These are phyloP conservation scores for Microplitis demolitor DNA, from an alignment of 1,140 invertebrate species.

Conservation along the genomic window DNA sequence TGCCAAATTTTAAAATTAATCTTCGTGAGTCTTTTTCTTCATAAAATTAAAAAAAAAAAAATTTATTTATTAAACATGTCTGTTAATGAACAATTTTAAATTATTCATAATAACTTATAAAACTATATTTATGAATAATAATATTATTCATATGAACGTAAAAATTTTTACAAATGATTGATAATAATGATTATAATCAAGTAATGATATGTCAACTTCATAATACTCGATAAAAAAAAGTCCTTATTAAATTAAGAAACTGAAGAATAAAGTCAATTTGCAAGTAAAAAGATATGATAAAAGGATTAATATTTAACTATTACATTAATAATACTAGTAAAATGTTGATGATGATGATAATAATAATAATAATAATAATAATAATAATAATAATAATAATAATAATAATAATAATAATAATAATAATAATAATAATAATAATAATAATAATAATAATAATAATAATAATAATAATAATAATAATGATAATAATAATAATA, in stretches of 20 bases:
- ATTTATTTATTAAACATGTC: background rate
- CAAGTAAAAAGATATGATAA: constrained; percentile 19
- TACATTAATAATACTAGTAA: background rate
- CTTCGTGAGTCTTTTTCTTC: background rate
- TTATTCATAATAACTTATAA: too few species aligned
- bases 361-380: background rate
- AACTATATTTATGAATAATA: too few species aligned
- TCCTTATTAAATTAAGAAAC: constrained; percentile 15
- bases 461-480: background rate
- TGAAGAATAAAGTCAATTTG: constrained; percentile 35
- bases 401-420: background rate
- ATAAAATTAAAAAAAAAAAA: background rate
- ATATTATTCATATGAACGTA: background rate
- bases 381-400: background rate
- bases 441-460: background rate
- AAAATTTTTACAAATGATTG: background rate
- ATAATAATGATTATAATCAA: background rate
- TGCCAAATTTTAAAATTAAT: constrained; percentile 7
- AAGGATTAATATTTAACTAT: constrained; percentile 1
- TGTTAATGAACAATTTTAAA: too few species aligned
- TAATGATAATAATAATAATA: background rate
- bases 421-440: background rate
- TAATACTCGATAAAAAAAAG: background rate
- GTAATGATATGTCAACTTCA: background rate
- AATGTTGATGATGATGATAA: background rate